Evolutionary conservation across 1,140 invertebrate species (phyloP).

Genomic region (Drosophila kohkoa): DNA sequence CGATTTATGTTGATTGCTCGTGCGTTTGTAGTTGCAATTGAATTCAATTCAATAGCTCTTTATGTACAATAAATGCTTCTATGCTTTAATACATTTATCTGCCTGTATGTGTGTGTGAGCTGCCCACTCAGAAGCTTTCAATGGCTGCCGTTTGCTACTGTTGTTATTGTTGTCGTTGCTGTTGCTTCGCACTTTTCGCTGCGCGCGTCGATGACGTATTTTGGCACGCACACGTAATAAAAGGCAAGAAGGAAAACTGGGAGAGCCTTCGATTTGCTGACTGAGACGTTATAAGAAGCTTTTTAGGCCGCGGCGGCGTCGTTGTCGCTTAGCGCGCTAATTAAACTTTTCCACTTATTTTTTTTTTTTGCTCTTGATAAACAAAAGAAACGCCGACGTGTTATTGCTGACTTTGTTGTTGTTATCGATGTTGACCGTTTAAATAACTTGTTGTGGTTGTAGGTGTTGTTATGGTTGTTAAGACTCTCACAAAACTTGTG

Average conservation of each 20-base stretch:
- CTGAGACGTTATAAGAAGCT: neutral
- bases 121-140: constrained; percentile 52
- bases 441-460: constrained; percentile 32
- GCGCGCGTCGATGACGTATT: constrained; percentile 81
- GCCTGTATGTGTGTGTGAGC: constrained; percentile 26
- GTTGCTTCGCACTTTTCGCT: constrained; percentile 44
- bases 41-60: constrained; percentile 57
- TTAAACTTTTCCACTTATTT: constrained; percentile 40
- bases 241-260: constrained; percentile 43
- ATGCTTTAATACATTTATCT: neutral
- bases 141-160: constrained; percentile 43
- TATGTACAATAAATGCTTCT: constrained; percentile 19
- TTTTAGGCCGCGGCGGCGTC: constrained; percentile 22
- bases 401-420: constrained; percentile 44
- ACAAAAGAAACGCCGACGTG: constrained; percentile 64
- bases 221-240: constrained; percentile 66
- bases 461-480: constrained; percentile 33
- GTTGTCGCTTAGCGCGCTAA: constrained; percentile 40
- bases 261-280: constrained; percentile 39
- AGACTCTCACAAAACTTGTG: constrained; percentile 58
- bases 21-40: constrained; percentile 59
- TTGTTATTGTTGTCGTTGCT: constrained; percentile 21
- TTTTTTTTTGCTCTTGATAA: constrained; percentile 47
- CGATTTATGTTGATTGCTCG: constrained; percentile 60
- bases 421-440: constrained; percentile 38